Base-by-base conservation (phyloP, 2,797 vertebrate species). In the Sebastes oblongus region DNA sequence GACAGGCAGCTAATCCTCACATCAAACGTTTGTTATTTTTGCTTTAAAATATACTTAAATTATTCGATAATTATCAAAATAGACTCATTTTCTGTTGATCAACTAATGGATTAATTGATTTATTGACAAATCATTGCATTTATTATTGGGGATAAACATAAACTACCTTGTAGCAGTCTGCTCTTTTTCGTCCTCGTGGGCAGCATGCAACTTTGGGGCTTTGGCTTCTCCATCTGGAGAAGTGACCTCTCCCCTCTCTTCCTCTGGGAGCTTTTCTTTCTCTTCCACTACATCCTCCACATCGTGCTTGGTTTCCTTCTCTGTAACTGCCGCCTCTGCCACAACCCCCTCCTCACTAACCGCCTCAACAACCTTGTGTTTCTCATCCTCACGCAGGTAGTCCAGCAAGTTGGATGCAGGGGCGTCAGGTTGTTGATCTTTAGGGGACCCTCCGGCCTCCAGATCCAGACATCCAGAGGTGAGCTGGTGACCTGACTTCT, bases 321-420 rank as follows among this genome's bases (percentile, higher is more conserved):
- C 79, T 29, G 71, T 66, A 46, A 34, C 66, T 22, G 22, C 72
- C 16, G 34, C 36, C 42, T 85, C 80, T 16, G 18, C 70, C 25
- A 10, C 67, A 29, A 9, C 65, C 5, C 39, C 55, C 20, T 85
- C 72, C 36, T 86, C 75, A 25, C 2, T 67, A n/a, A 77, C 36
- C 1, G 75, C 80, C 67, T 88, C 72, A 13, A 30, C 50, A 24
- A 16, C 42, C 20, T 77, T 36, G 0, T 70, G 77, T 62, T 80
- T 77, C 42, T 89, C 84, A 76, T 92, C 91, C 54, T 94, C 89
- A 7, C 50, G 77, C 70, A 91, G 85, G 77, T 77, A 77, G 66
- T 93, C 88, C 29, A 83, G 85, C 76, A 88, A 56, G 42, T 84
- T 85, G 24, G 68, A 77, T 34, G 56, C 25, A 39, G 72, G 10